These are phyloP conservation scores for Semicossyphus pulcher DNA, from an alignment of 2,113 vertebrate genomes.

Conservation along the genomic window DNA sequence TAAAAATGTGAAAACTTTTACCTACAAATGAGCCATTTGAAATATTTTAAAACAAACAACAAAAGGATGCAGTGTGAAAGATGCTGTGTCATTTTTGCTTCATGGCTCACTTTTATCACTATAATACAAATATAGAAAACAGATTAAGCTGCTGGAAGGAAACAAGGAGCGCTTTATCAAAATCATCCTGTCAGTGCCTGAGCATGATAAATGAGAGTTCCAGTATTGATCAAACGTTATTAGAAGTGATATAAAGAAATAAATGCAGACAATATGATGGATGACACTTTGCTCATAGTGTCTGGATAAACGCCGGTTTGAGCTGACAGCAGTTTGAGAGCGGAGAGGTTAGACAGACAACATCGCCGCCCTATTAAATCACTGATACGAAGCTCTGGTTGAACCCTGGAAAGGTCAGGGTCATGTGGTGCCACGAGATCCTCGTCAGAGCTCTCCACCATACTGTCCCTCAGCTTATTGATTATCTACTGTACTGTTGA, in stretches of 20 bases:
- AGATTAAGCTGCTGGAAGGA: neutral
- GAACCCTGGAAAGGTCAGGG: neutral
- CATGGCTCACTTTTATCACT: neutral
- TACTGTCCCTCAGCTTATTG: neutral
- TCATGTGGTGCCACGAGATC: neutral
- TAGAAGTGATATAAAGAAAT: neutral
- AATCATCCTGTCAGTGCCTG: neutral
- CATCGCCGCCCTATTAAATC: constrained; percentile 24
- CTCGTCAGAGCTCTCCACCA: neutral
- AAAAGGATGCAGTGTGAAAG: no score
- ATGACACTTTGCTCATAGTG: constrained; percentile 1
- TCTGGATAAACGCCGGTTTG: neutral
- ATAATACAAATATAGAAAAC: neutral
- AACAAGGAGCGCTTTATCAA: constrained; percentile 17
- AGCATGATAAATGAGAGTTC: constrained; percentile 49
- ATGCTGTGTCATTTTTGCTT: neutral
- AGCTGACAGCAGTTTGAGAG: constrained; percentile 5
- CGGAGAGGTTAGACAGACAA: constrained; percentile 6
- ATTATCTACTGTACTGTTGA: constrained; percentile 4
- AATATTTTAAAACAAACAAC: no score
- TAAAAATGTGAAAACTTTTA: no score
- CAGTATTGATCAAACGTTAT: constrained; percentile 27
- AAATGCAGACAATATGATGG: constrained; percentile 39
- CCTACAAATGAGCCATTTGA: no score
- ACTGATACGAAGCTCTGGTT: constrained; percentile 1